Conservation (phyloP, 2,888 invertebrate species). For the Pyrgus malvae region DNA sequence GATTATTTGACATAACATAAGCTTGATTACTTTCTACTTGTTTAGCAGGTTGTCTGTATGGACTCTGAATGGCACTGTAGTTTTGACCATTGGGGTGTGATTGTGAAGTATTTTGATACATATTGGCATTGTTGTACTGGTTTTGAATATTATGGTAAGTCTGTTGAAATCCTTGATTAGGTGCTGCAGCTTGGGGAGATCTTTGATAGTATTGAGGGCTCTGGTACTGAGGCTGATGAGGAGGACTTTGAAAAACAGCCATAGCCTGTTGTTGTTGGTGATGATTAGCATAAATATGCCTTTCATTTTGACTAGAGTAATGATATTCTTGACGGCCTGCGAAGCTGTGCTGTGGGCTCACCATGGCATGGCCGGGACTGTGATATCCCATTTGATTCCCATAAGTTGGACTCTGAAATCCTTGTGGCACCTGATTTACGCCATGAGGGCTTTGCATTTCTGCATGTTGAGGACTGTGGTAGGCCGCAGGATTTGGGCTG, state of each 20-base stretch:
- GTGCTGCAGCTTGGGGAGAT: conserved; percentile 49
- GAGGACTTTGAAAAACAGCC: conserved; percentile 63
- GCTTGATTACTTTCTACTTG: conserved; percentile 51
- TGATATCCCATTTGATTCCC: conserved; percentile 67
- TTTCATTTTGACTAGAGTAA: conserved; percentile 62
- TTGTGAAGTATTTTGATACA: conserved; percentile 52
- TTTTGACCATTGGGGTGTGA: conserved; percentile 52
- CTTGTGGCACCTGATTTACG: conserved; percentile 60
- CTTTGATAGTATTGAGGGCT: conserved; percentile 69
- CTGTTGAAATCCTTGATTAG: conserved; percentile 60
- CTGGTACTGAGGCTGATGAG: conserved; percentile 69
- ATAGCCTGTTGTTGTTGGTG: conserved; percentile 46
- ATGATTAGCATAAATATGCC: conserved; percentile 63
- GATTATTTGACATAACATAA: conserved; percentile 53
- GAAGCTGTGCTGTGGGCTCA: conserved; percentile 70
- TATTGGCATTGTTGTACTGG: conserved; percentile 59
- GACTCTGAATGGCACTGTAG: conserved; percentile 60
- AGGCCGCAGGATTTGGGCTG: conserved; percentile 62
- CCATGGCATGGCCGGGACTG: conserved; percentile 65
- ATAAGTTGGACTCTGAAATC: conserved; percentile 71
- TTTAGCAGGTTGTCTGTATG: conserved; percentile 63
- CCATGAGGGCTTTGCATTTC: conserved; percentile 70
- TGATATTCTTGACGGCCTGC: conserved; percentile 63
- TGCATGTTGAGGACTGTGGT: conserved; percentile 69
- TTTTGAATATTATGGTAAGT: conserved; percentile 58